Conservation (phyloP, 2,797 vertebrate genomes). For the Scarus forsteni region DNA sequence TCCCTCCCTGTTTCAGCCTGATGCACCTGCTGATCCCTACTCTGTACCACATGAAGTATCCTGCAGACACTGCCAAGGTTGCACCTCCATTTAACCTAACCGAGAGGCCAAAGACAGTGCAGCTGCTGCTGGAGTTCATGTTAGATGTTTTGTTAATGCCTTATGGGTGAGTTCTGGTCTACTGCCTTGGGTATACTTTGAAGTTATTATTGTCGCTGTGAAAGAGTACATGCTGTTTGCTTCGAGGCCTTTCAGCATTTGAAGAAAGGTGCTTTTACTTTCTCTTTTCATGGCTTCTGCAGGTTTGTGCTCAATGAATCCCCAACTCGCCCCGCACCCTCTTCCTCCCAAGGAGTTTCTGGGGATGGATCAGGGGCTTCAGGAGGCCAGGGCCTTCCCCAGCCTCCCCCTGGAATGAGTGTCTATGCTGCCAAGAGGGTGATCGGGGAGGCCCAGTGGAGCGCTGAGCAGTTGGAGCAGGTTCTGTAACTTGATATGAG, state of each 20-base stretch:
- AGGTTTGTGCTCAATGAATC: conserved; percentile 97
- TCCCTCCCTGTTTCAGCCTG: conserved; percentile 87
- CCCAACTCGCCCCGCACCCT: conserved; percentile 89
- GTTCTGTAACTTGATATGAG: conserved; percentile 77
- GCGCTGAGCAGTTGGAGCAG: conserved; percentile 96
- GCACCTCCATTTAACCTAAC: conserved; percentile 93
- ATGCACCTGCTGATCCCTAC: conserved; percentile 99
- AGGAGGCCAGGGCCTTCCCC: conserved; percentile 89
- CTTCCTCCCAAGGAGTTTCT: conserved; percentile 86
- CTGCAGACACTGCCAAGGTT: conserved; percentile 89
- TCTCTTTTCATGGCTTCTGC: neutral
- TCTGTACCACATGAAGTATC: conserved; percentile 98
- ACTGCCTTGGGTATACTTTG: neutral
- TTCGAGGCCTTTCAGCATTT: neutral
- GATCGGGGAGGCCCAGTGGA: conserved; percentile 97
- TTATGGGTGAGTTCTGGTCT: conserved; percentile 89
- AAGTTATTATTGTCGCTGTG: neutral
- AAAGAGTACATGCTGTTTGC: neutral
- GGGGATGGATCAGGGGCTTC: conserved; percentile 74
- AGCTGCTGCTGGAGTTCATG: conserved; percentile 98
- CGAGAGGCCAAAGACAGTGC: conserved; percentile 98
- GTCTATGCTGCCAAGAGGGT: conserved; percentile 96
- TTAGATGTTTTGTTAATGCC: conserved; percentile 98
- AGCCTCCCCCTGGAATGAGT: conserved; percentile 97
- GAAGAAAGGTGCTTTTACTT: neutral